Evolutionary conservation across 1,140 invertebrate species (phyloP), one percentile per base, ranked within the genome.

Genomic region (Nasonia giraulti): DNA sequence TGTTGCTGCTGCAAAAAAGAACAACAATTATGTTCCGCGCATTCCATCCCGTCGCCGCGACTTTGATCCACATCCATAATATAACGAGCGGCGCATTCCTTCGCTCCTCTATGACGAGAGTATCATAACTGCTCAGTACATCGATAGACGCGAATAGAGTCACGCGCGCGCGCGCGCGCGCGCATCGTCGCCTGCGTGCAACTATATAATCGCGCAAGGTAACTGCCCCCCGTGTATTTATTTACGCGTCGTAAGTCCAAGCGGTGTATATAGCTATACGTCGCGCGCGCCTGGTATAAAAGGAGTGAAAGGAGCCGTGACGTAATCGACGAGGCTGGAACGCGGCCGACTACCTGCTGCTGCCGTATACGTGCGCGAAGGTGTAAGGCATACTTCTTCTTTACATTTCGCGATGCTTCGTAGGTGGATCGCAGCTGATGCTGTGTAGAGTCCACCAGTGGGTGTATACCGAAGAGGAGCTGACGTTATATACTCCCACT

Each of bases 301-400:
- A 86, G 86, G 86, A 87, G 86, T 87, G 86, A 87, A 87, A 87
- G 86, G 86, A 87, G 69, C 47, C 40, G 40, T 82, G 84, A 82
- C 80, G 85, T 74, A 80, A 86, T 44, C 79, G 82, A 23, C 71
- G 71, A 62, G 10, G 47, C 23, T 44, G 17, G 74, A 76, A 76
- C 47, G 47, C 74, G 75, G 47, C 17, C 44, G 75, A 50, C 75
- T 44, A 68, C 17, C 33, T 37, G 78, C 78, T 14, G 14, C 33
- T 14, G 17, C 6, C 40, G 40, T 44, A 69, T 17, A 37, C 83
- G 81, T 80, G 81, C 68, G 4, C 23, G 23, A 86, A 86, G 79
- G 62, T 84, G 80, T 82, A 76, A 37, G 33, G 5, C 27, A 82
- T 84, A 47, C 68, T 23, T 31, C 23, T 33, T 12, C 68, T 17